Evolutionary conservation across 2,797 vertebrate species (phyloP).

Genomic region (Eulemur mongoz): DNA sequence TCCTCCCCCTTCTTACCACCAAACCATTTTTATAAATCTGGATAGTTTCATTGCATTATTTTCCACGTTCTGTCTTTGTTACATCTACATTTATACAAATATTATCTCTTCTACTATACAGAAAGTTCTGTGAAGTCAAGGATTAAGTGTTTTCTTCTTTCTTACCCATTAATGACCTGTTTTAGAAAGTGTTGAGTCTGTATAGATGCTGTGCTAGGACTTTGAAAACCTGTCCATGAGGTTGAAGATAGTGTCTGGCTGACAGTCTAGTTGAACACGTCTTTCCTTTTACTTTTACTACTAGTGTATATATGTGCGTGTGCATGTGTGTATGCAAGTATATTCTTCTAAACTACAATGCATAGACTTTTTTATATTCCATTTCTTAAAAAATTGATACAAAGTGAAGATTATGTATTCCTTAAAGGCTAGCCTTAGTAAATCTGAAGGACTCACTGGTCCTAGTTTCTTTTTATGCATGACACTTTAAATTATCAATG

Average conservation of each 20-base stretch:
- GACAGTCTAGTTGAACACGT: not conserved
- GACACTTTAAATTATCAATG: not conserved
- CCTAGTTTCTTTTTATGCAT: not conserved
- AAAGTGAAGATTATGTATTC: not conserved
- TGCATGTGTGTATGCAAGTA: not conserved
- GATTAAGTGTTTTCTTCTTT: not conserved
- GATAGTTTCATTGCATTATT: not conserved
- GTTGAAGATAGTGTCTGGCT: not conserved
- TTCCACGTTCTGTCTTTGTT: not conserved
- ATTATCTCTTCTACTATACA: not conserved
- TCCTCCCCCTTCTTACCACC: not conserved
- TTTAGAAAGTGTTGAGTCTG: not conserved
- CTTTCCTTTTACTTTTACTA: not conserved
- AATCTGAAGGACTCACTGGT: not conserved
- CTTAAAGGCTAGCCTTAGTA: not conserved
- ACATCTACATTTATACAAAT: not conserved
- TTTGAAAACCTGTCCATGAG: not conserved
- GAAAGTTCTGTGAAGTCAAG: not conserved
- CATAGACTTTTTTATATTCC: not conserved
- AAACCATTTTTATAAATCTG: not conserved
- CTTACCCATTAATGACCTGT: not conserved
- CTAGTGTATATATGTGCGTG: not conserved
- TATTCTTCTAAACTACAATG: not conserved
- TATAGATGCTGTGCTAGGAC: not conserved
- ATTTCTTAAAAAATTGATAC: not conserved